Evolutionary conservation across 1,140 invertebrate genomes (phyloP), one percentile per base, ranked within the genome.

Genomic region (Danaus plexippus): DNA sequence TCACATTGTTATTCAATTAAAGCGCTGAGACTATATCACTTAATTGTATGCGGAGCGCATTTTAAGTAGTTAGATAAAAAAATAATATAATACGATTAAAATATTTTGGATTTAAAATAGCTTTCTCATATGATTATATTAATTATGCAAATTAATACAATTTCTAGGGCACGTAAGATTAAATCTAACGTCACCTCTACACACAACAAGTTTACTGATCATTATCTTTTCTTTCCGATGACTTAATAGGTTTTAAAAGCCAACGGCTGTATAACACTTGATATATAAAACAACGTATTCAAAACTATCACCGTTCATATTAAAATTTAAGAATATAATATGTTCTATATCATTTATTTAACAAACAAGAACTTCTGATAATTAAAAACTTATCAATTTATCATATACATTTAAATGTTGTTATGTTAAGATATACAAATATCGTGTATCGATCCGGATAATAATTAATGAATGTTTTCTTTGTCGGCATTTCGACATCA

Each of bases 121-220:
- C 47, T 56, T 56, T 56, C 42, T 48, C 43, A 18, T 49, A 11
- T 49, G 43, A 49, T 49, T 48, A 47, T 11, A 9, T 15, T 15
- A 45, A 15, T 15, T 49, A 56, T 56, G 54, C 47, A 56, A 56
- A 56, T 56, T 40, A 56, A 50, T 42, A 48, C 54, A 56, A 48
- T 56, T 56, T 56, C 54, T 56, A 56, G 54, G 54, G 54, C 54
- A 47, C 6, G 11, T 18, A 42, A 13, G 54, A 56, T 56, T 49
- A 56, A 44, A 56, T 56, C 54, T 15, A 46, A 55, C 45, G 54
- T 50, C 47, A 49, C 54, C 47, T 48, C 22, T 41, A 22, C 50
- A 56, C 44, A 56, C 44, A 56, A 56, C 54, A 18, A 56, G 54
- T 50, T 50, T 50, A 32, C 42, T 22, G 54, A 56, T 56, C 47